Evolutionary conservation across 2,113 vertebrate genomes (phyloP).

Genomic region (Craseonycteris thonglongyai): DNA sequence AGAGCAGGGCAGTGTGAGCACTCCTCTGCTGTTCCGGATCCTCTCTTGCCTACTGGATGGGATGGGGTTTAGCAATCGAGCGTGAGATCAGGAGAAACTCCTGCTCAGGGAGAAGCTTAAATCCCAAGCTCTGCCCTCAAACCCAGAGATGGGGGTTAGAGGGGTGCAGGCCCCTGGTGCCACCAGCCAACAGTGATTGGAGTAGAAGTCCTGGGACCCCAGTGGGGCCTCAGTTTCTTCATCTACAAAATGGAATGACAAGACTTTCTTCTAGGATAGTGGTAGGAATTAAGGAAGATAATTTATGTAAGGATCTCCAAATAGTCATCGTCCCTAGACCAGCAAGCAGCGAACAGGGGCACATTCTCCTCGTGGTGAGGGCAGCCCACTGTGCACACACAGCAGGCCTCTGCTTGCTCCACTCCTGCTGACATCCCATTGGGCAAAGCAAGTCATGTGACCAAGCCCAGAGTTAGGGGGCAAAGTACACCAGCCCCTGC

Average conservation of each 20-base stretch:
- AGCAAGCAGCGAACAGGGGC: not conserved
- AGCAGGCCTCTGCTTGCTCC: not conserved
- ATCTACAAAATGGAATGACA: not conserved
- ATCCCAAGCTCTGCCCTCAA: not conserved
- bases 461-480: rapidly evolving
- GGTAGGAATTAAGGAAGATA: not conserved
- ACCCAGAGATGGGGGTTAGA: not conserved
- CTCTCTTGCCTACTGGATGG: not conserved
- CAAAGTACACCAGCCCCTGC: rapidly evolving
- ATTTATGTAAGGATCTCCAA: not conserved
- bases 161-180: not conserved
- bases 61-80: not conserved
- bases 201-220: not conserved
- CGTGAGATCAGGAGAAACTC: not conserved
- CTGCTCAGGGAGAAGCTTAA: not conserved
- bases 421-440: rapidly evolving
- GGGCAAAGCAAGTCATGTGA: too few relatives aligned
- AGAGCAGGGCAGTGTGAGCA: not conserved
- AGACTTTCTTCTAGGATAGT: not conserved
- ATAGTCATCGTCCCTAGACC: not conserved
- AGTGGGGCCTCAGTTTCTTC: not conserved
- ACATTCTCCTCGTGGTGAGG: not conserved
- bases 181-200: not conserved
- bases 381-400: rapidly evolving
- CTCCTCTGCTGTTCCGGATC: not conserved